A percentile compares a stretch with the other conserved stretches of the same genome.
These are phyloP conservation scores for Oligia fasciuncula DNA, from an alignment of 2,888 invertebrate species.

Conservation along the genomic window DNA sequence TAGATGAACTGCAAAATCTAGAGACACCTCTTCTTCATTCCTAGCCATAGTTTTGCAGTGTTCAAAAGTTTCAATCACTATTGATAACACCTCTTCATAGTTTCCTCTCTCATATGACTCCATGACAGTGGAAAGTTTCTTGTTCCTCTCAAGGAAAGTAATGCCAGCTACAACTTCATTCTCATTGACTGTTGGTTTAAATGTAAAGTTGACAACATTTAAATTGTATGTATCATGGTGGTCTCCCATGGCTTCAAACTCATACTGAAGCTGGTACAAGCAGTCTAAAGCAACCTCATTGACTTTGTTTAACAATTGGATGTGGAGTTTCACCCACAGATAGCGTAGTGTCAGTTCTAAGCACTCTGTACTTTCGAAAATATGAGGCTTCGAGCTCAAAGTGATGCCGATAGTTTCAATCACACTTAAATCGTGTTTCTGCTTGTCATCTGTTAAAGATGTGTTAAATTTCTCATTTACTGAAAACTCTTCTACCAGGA, in stretches of 20 bases:
- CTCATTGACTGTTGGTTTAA: conserved; percentile 82
- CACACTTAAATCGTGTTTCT: conserved; percentile 78
- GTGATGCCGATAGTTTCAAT: conserved; percentile 83
- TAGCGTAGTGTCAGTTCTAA: conserved; percentile 82
- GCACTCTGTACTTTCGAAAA: conserved; percentile 79
- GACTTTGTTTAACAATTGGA: conserved; percentile 82
- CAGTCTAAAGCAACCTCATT: conserved; percentile 85
- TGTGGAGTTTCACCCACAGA: conserved; percentile 86
- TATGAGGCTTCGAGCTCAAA: conserved; percentile 80
- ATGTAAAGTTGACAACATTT: conserved; percentile 81
- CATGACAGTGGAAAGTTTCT: conserved; percentile 91
- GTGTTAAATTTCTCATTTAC: conserved; percentile 81
- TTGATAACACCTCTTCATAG: conserved; percentile 92
- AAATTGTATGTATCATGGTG: conserved; percentile 78
- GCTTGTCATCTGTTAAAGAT: conserved; percentile 71
- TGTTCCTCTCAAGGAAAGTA: conserved; percentile 86
- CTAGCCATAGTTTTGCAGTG: conserved; percentile 85
- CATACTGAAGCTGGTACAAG: conserved; percentile 83
- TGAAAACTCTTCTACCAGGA: conserved; percentile 83
- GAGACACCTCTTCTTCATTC: conserved; percentile 85
- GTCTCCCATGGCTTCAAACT: conserved; percentile 86
- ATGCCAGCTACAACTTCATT: conserved; percentile 80
- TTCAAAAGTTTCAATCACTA: conserved; percentile 92
- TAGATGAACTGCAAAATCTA: conserved; percentile 90
- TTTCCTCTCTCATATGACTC: conserved; percentile 91